phyloP scores from a whole-genome alignment of 2,113 vertebrate genomes.

The Egretta garzetta region DNA sequence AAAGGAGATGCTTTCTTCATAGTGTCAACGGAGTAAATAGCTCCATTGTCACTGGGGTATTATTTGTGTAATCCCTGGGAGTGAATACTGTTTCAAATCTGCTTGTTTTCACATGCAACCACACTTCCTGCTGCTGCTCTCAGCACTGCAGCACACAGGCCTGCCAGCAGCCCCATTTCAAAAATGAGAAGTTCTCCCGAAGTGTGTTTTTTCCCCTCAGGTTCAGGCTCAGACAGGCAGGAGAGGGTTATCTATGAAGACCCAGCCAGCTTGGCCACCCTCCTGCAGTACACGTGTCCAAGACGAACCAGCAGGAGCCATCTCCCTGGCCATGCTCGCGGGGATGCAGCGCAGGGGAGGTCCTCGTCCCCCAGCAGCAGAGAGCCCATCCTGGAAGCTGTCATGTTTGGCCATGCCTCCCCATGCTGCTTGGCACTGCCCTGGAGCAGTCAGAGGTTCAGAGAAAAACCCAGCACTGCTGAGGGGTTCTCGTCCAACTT shows the following conservation, averaged over 20 bases:
- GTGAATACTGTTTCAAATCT: slow-evolving; percentile 50
- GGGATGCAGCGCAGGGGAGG: background rate
- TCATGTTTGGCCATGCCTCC: background rate
- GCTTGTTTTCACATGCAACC: slow-evolving; percentile 56
- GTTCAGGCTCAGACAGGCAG: background rate
- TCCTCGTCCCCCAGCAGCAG: background rate
- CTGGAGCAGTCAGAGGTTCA: background rate
- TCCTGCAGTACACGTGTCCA: background rate
- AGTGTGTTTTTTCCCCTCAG: background rate
- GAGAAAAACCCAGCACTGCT: background rate
- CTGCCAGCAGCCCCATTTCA: background rate
- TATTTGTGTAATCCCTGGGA: slow-evolving; percentile 56
- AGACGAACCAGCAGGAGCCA: background rate
- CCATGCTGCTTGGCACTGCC: accelerated
- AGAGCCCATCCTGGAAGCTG: background rate
- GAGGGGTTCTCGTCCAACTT: background rate
- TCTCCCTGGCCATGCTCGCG: background rate
- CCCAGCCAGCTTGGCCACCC: accelerated
- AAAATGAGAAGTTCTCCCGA: background rate
- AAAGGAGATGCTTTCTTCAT: slow-evolving; percentile 57
- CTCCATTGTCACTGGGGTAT: slow-evolving; percentile 43
- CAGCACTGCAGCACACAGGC: background rate
- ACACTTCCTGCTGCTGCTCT: slow-evolving; percentile 49
- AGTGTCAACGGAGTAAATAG: slow-evolving; percentile 43
- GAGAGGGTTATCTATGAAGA: background rate